Evolutionary conservation across 30 jellyfish, hydroid and myxozoan species (phyloP), one percentile per base, ranked within the genome.

Genomic region (Nemopilema nomurai): DNA sequence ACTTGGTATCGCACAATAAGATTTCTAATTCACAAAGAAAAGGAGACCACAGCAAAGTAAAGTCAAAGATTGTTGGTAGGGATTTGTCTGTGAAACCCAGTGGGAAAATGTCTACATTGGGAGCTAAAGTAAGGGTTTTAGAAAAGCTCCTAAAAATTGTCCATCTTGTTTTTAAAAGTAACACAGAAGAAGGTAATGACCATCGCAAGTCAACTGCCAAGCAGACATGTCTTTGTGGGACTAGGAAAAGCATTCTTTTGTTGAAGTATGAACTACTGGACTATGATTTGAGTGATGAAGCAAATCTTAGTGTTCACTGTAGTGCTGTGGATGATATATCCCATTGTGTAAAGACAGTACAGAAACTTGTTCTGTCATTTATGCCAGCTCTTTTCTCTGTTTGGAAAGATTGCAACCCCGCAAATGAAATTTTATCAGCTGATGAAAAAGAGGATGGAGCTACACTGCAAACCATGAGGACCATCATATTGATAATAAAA

Each of bases 321-420:
- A 41, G 23, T 0, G 57, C 1, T 0, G 9, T 18, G 18, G 16
- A 19, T 18, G 71, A 28, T 25, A 66, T 32, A 25, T 22, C 71
- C 16, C 78, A 82, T 16, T 20, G 41, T 31, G 51, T n/a, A 6
- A 76, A 33, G 79, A 51, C 67, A 41, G 53, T 68, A 17, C 67
- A 31, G 76, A 29, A 41, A 0, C 16, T 32, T 24, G 79, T 87
- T 57, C 22, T 62, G 3, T 78, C 90, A 21, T 62, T 74, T 52
- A 23, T 79, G 63, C 98, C 98, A 0, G 92, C 75, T 23, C 85
- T 91, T 18, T 76, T 91, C 26, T 53, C 87, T 30, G 81, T 91
- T 52, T 91, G 98, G 98, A 87, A 78, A 51, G 98, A 91, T 28
- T 81, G 81, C 52, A 87, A 75, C 17, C 94, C 95, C 30, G 79